Percentiles rank a stretch among this genome's conserved stretches.
Conservation (phyloP, 1,140 invertebrate genomes). For the Drosophila pectinifera region DNA sequence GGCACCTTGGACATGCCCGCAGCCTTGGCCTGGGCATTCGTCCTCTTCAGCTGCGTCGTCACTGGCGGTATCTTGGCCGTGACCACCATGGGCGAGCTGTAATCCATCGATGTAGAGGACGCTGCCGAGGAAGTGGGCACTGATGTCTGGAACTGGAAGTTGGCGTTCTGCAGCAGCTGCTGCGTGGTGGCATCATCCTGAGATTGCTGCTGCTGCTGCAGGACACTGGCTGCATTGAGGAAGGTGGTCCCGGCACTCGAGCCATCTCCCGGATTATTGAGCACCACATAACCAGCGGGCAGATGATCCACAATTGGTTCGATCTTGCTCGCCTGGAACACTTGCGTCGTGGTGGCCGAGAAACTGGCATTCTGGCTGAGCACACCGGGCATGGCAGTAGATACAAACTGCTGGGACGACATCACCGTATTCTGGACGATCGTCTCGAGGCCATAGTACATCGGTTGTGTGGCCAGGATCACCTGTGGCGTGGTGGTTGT, state of each 20-base stretch:
- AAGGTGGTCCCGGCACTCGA: slow-evolving; percentile 47
- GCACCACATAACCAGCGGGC: slow-evolving; percentile 89
- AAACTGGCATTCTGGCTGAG: slow-evolving; percentile 91
- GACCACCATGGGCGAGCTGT: slow-evolving; percentile 57
- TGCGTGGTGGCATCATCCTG: slow-evolving; percentile 60
- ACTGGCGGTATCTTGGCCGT: slow-evolving; percentile 71
- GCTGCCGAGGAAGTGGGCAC: slow-evolving; percentile 35
- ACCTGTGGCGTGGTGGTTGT: slow-evolving; percentile 89
- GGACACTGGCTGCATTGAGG: slow-evolving; percentile 69
- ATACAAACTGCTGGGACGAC: slow-evolving; percentile 93
- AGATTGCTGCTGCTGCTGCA: slow-evolving; percentile 56
- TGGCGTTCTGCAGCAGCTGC: slow-evolving; percentile 64
- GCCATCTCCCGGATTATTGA: slow-evolving; percentile 86
- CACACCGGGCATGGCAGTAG: slow-evolving; percentile 91
- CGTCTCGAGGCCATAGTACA: slow-evolving; percentile 92
- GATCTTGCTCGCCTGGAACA: slow-evolving; percentile 90
- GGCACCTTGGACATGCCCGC: slow-evolving; percentile 59
- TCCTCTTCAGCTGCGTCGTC: slow-evolving; percentile 63
- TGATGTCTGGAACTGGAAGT: slow-evolving; percentile 62
- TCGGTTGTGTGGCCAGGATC: slow-evolving; percentile 89
- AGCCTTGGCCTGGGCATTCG: slow-evolving; percentile 33
- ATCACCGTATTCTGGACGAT: slow-evolving; percentile 94
- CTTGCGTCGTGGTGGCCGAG: slow-evolving; percentile 91
- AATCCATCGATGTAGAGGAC: slow-evolving; percentile 39
- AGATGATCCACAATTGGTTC: slow-evolving; percentile 91